phyloP scores from a whole-genome alignment of 1,140 invertebrate genomes.

The Batillaria attramentaria region DNA sequence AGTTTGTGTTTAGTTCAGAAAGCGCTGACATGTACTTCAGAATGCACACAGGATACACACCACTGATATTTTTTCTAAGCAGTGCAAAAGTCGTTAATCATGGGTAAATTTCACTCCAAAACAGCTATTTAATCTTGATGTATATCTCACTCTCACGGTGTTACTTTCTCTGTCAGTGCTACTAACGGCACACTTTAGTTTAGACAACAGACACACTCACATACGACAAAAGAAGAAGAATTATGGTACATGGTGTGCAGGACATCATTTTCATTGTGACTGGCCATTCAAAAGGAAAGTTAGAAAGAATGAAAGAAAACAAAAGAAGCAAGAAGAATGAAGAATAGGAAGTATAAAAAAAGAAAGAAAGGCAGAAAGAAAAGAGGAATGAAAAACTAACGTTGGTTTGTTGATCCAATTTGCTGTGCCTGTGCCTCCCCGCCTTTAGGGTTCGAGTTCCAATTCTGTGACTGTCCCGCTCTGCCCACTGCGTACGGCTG shows the following conservation, averaged over 20 bases:
- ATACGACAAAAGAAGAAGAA: too few relatives aligned
- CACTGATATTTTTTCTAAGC: too few relatives aligned
- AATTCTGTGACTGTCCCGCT: conserved; percentile 8
- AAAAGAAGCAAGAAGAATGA: not conserved
- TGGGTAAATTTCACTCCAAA: too few relatives aligned
- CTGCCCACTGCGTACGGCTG: conserved; percentile 16
- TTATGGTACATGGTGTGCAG: not conserved
- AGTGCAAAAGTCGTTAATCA: too few relatives aligned
- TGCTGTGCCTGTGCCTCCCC: conserved; percentile 3
- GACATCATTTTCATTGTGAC: not conserved
- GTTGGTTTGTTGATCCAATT: not conserved
- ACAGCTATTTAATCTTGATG: too few relatives aligned
- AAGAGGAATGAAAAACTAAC: not conserved
- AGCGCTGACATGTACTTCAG: too few relatives aligned
- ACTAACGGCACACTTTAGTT: too few relatives aligned
- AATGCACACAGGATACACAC: too few relatives aligned
- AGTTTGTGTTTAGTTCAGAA: too few relatives aligned
- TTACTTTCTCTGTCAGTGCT: too few relatives aligned
- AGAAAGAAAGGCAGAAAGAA: not conserved
- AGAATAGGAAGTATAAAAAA: not conserved
- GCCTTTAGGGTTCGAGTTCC: not conserved
- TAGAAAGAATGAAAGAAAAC: not conserved
- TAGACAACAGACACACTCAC: too few relatives aligned
- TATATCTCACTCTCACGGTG: too few relatives aligned
- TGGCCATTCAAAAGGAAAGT: not conserved